A percentile compares a stretch with the other conserved stretches of the same genome.
phyloP scores from a whole-genome alignment of 2,888 invertebrate species.

The Caenorhabditis macrosperma region DNA sequence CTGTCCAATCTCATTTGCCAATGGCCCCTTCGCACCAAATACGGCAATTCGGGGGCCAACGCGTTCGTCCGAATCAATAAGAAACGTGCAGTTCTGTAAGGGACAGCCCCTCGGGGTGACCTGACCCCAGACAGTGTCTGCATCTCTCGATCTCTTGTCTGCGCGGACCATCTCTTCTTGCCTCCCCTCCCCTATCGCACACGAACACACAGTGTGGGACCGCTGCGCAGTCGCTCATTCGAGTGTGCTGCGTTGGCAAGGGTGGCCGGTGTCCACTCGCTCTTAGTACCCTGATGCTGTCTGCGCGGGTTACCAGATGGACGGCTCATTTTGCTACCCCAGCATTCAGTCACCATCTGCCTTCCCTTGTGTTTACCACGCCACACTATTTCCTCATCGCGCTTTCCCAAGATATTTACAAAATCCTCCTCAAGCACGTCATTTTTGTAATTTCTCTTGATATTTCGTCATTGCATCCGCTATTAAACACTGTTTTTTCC shows the following conservation, averaged over 20 bases:
- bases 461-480: slow-evolving; percentile 25
- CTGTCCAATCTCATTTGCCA: neutral
- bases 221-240: slow-evolving; percentile 25
- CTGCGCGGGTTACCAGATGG: slow-evolving; percentile 50
- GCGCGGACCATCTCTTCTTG: slow-evolving; percentile 23
- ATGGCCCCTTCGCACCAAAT: slow-evolving; percentile 21
- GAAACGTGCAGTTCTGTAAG: slow-evolving; percentile 52
- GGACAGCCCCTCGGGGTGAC: slow-evolving; percentile 28
- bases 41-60: neutral
- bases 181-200: neutral
- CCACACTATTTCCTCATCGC: slow-evolving; percentile 22
- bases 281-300: neutral
- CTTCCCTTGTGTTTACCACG: slow-evolving; percentile 17
- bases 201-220: slow-evolving; percentile 8
- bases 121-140: slow-evolving; percentile 33
- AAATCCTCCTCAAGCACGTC: slow-evolving; percentile 13
- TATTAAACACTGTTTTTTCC: slow-evolving; percentile 7
- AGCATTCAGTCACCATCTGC: slow-evolving; percentile 44
- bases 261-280: slow-evolving; percentile 3
- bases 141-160: slow-evolving; percentile 15
- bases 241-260: slow-evolving; percentile 11
- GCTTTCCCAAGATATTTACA: slow-evolving; percentile 22
- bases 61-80: slow-evolving; percentile 29
- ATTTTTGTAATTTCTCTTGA: slow-evolving; percentile 34
- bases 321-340: slow-evolving; percentile 47